phyloP scores from a whole-genome alignment of 2,113 vertebrate species.

The Elgaria multicarinata region DNA sequence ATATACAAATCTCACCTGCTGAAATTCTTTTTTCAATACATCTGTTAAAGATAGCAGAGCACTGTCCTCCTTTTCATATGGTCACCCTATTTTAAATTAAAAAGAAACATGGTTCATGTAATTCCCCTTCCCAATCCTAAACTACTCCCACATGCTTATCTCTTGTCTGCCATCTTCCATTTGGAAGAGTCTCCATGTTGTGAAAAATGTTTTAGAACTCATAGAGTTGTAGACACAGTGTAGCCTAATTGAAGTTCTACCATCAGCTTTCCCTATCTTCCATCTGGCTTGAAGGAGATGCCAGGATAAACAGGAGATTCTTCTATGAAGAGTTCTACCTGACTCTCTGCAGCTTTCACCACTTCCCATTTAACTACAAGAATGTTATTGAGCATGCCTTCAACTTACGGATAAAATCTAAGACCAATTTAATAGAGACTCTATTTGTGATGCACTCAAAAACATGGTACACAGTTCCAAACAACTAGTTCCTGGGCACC shows the following conservation, averaged over 20 bases:
- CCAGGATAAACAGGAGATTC: neutral
- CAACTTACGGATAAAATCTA: too few relatives aligned
- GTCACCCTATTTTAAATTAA: too few relatives aligned
- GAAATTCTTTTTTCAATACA: too few relatives aligned
- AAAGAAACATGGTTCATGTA: neutral
- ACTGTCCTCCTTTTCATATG: too few relatives aligned
- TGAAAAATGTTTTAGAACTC: neutral
- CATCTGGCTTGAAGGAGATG: neutral
- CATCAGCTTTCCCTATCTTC: neutral
- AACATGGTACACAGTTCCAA: neutral
- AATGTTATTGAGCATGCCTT: neutral
- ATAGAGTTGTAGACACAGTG: too few relatives aligned
- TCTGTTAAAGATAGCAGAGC: too few relatives aligned
- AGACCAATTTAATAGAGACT: too few relatives aligned
- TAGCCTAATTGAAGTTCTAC: neutral
- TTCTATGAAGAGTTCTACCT: neutral
- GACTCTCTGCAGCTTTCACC: neutral
- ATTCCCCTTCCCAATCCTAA: neutral
- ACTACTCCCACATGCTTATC: neutral
- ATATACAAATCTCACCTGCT: too few relatives aligned
- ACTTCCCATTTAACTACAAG: neutral
- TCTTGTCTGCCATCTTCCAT: neutral
- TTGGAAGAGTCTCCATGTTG: neutral
- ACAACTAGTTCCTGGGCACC: neutral
- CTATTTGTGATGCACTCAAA: too few relatives aligned